Base-by-base conservation (phyloP, 2,113 vertebrate genomes). In the Syngnathus typhle region DNA sequence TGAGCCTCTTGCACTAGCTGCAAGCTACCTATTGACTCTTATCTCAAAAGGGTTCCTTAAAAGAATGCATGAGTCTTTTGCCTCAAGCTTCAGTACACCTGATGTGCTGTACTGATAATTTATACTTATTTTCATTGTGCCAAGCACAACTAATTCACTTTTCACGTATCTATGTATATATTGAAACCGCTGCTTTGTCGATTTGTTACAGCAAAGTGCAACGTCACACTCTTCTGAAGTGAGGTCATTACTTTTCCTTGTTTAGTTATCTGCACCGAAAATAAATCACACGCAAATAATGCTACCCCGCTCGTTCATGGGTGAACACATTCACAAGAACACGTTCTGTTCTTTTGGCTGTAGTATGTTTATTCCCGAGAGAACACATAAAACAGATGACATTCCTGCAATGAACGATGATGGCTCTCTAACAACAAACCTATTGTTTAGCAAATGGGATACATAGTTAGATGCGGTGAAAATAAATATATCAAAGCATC, bases 301-400 rank as follows among this genome's bases (percentile, higher is more conserved):
- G 41, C 27, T 65, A 23, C 36, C 16, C 44, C 67, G 67, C 19
- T 68, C 13, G 1, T 47, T 79, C 62, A 78, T 68, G 67, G 74
- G 63, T 67, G 54, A 59, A 67, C 67, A 76, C 47, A 73, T 70
- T 72, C 80, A 76, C 76, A 70, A 58, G 77, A 71, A 76, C 80
- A 78, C 77, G 51, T 55, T 62, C 60, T 76, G 75, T 83, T 82
- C 71, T 88, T 86, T 86, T 55, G 68, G 76, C 79, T 78, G 83
- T 87, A 84, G 77, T 81, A 85, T 81, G 79, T 90, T 90, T 88
- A 91, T 89, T 91, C 87, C 79, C 84, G 88, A 86, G 84, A 83
- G 79, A 89, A 86, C 78, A 87, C 76, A 88, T 77, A 89, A 85
- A 88, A 90, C 75, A 82, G 69, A 84, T 80, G 78, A 84, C 75